Evolutionary conservation across 2,797 vertebrate genomes (phyloP), one percentile per base, ranked within the genome.

Genomic region (Pelodytes ibericus): DNA sequence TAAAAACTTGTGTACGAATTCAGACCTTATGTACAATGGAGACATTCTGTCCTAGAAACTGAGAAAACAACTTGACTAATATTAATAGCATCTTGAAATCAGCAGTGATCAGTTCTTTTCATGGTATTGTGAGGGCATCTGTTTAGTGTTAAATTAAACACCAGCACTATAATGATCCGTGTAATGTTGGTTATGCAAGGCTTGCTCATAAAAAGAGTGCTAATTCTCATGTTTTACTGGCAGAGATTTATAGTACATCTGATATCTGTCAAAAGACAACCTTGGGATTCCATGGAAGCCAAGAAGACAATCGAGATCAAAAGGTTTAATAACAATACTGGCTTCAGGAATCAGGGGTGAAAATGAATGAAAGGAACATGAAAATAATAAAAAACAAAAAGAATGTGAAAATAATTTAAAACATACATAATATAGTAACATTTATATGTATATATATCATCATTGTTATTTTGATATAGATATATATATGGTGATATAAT

Each of bases 61-160:
- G 39, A 68, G 53, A 60, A 60, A 61, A 60, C 70, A 67, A 56
- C 33, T 72, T 67, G 41, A 72, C 62, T 66, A 66, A 72, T 70
- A 65, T 22, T 41, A 57, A 63, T n/a, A 79, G 71, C 77, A 68
- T 68, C 71, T 74, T 69, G 64, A 74, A 22, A 79, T 79, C 64
- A 79, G 71, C 57, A 63, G 77, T 63, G 44, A 73, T 57, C 31
- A 18, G 25, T 33, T 61, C 30, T 74, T 79, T 53, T 69, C 58
- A 61, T 24, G 58, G 69, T 73, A 67, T 39, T 68, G 56, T 73
- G 47, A 79, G 62, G 64, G 47, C 71, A 79, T 79, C 71, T 79
- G 76, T 63, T 60, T 49, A 62, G 63, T 79, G 77, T 74, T 79
- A 73, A 62, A 68, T 68, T 57, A 72, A 67, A 72, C 70, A 72